Evolutionary conservation across 2,797 vertebrate genomes (phyloP).

Genomic region (Onychomys arenicola): DNA sequence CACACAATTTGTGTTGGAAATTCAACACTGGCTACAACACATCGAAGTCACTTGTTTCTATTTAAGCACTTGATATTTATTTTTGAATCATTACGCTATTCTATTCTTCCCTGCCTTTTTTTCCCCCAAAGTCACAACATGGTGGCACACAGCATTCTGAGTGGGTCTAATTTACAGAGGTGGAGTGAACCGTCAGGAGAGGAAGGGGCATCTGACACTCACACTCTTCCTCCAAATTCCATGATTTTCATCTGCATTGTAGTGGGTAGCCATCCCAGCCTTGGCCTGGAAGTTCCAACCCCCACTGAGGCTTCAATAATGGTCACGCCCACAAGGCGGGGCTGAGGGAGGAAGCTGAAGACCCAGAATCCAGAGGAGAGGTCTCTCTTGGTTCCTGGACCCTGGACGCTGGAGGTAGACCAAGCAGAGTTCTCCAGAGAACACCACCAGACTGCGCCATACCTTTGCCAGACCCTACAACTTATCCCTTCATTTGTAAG

Average conservation of each 20-base stretch:
- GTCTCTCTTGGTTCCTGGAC: too few relatives aligned
- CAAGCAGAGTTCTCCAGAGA: too few relatives aligned
- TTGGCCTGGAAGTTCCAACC: too few relatives aligned
- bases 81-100: constrained; percentile 46
- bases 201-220: constrained; percentile 58
- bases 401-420: too few relatives aligned
- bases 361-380: too few relatives aligned
- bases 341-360: too few relatives aligned
- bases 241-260: constrained; percentile 21
- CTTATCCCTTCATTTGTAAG: too few relatives aligned
- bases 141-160: constrained; percentile 61
- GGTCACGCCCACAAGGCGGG: too few relatives aligned
- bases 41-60: constrained; percentile 6
- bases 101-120: constrained; percentile 46
- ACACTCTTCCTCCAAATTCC: constrained; percentile 34
- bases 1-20: constrained; percentile 65
- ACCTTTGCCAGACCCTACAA: too few relatives aligned
- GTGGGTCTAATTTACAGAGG: constrained; percentile 69
- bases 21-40: neutral
- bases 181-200: constrained; percentile 67
- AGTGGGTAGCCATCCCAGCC: too few relatives aligned
- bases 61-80: constrained; percentile 63
- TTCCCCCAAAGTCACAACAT: constrained; percentile 54
- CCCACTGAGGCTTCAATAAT: too few relatives aligned
- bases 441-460: too few relatives aligned